A percentile compares a stretch with the other conserved stretches of the same genome.
These are phyloP conservation scores for Atta colombica DNA, from an alignment of 1,140 invertebrate species.

Conservation along the genomic window DNA sequence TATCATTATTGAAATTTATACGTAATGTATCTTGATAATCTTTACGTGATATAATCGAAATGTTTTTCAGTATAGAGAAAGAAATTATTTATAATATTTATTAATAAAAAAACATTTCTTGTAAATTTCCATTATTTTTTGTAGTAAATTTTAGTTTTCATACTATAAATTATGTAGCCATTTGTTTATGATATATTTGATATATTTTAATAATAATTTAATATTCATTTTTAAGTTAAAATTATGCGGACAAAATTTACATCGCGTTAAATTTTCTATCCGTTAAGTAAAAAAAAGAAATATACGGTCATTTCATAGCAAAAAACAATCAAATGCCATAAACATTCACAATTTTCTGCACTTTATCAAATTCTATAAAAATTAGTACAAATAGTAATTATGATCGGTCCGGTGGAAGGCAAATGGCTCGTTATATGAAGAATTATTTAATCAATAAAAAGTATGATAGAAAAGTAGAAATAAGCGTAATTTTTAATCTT, in stretches of 20 bases:
- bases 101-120: too few species aligned
- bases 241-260: neutral
- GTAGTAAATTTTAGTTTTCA: too few species aligned
- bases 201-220: neutral
- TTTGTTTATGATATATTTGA: neutral
- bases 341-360: neutral
- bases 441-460: too few species aligned
- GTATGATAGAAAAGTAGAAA: neutral
- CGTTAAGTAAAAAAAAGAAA: neutral
- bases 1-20: conserved; percentile 5
- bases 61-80: neutral
- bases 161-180: too few species aligned
- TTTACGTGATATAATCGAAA: neutral
- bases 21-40: neutral
- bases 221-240: neutral
- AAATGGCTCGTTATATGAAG: too few species aligned
- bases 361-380: neutral
- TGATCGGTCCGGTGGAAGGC: too few species aligned
- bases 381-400: conserved; percentile 24
- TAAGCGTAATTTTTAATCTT: conserved; percentile 23
- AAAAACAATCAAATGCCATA: neutral
- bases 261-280: neutral
- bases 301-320: neutral
- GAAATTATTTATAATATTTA: neutral
- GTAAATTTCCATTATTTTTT: too few species aligned